Conservation (phyloP, 2,888 invertebrate species). For the Scaeva pyrastri region DNA sequence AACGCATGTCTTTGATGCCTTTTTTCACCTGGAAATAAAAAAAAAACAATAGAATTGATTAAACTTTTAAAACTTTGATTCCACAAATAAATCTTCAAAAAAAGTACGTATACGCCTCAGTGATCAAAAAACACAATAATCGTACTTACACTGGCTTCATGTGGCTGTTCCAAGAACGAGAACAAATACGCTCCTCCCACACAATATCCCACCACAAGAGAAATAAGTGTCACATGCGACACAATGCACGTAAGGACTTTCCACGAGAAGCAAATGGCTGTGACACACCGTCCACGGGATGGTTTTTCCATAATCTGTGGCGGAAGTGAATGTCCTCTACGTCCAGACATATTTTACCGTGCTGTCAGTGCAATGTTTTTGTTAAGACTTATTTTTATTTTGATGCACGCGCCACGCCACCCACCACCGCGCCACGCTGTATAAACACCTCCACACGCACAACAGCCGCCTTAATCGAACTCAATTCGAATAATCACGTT, state of each 20-base stretch:
- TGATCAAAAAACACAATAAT: slow-evolving; percentile 14
- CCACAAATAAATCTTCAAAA: too few species aligned
- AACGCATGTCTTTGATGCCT: slow-evolving; percentile 89
- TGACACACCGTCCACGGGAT: slow-evolving; percentile 81
- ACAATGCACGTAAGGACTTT: slow-evolving; percentile 93
- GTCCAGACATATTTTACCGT: slow-evolving; percentile 79
- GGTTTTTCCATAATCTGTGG: slow-evolving; percentile 81
- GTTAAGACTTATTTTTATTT: slow-evolving; percentile 14
- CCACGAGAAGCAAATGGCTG: slow-evolving; percentile 86
- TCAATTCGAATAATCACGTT: slow-evolving; percentile 38
- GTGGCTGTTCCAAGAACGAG: slow-evolving; percentile 89
- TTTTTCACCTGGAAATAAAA: slow-evolving; percentile 87
- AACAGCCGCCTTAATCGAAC: neutral
- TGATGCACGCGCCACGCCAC: neutral
- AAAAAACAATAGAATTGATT: too few species aligned
- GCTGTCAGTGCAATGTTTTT: neutral
- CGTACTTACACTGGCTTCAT: slow-evolving; percentile 90
- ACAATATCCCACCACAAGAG: slow-evolving; percentile 95
- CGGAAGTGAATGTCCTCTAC: slow-evolving; percentile 82
- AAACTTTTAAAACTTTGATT: too few species aligned
- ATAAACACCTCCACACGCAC: neutral
- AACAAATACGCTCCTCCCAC: slow-evolving; percentile 94
- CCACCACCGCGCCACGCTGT: too few species aligned
- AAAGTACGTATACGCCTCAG: too few species aligned
- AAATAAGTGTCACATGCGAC: slow-evolving; percentile 94